These are phyloP conservation scores for Netelia fuscicornis DNA, from an alignment of 2,888 invertebrate species.

Conservation along the genomic window DNA sequence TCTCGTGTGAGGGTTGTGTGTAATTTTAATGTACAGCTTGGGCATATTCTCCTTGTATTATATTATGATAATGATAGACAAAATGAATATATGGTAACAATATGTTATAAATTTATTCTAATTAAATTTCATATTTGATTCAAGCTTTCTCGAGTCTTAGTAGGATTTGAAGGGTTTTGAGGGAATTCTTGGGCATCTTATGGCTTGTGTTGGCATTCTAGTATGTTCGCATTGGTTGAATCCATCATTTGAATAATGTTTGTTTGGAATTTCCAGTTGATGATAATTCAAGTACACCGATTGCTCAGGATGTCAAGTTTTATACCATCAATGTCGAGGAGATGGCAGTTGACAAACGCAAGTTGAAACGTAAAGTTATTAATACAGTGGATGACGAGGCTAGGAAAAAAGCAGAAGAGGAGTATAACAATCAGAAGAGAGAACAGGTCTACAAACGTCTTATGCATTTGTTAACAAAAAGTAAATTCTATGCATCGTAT, in stretches of 20 bases:
- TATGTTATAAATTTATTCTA: no score
- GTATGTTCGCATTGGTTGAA: no score
- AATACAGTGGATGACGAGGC: not conserved
- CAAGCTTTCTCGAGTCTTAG: no score
- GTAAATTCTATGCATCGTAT: slow-evolving; percentile 77
- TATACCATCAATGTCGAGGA: slow-evolving; percentile 20
- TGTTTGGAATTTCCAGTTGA: slow-evolving; percentile 28
- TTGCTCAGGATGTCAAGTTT: slow-evolving; percentile 53
- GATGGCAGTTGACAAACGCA: slow-evolving; percentile 4
- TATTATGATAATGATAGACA: no score
- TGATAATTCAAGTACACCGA: not conserved
- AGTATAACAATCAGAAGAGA: slow-evolving; percentile 72
- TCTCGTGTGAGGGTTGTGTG: no score
- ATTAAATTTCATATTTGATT: no score
- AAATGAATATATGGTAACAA: no score
- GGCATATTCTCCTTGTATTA: no score
- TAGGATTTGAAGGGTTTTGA: no score
- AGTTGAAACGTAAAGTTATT: not conserved
- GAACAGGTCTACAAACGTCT: slow-evolving; percentile 79
- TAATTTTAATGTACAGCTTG: no score
- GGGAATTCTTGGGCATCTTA: no score
- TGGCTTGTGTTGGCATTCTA: no score
- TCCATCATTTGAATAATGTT: not conserved
- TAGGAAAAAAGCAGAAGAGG: slow-evolving; percentile 57
- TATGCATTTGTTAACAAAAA: slow-evolving; percentile 79